Evolutionary conservation across 1,140 invertebrate genomes (phyloP).

Genomic region (Dolichoris vasculosae): DNA sequence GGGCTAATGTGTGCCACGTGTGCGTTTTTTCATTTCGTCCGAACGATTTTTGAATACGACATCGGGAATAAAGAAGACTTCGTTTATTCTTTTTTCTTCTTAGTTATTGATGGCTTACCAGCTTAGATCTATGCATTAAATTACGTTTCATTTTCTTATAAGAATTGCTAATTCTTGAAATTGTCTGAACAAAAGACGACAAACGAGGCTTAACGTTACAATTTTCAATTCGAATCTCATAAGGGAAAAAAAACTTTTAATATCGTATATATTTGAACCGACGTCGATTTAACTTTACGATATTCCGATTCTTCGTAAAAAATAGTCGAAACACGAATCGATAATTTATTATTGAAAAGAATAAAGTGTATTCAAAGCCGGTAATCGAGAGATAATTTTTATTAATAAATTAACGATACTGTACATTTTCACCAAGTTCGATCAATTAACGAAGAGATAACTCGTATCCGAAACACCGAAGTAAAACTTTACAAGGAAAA

Average conservation of each 20-base stretch:
- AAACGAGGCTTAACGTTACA: neutral
- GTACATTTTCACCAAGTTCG: neutral
- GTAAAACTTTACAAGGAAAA: neutral
- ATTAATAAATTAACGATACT: neutral
- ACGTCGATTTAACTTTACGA: neutral
- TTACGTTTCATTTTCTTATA: neutral
- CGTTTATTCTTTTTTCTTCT: neutral
- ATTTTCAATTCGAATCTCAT: neutral
- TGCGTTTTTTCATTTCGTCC: slow-evolving; percentile 6
- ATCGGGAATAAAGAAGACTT: neutral
- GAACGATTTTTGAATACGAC: slow-evolving; percentile 16
- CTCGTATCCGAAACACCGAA: neutral
- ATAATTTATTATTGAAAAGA: neutral
- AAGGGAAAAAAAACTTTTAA: neutral
- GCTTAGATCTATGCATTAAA: neutral
- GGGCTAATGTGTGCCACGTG: neutral
- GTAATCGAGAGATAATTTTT: neutral
- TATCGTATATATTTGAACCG: no score
- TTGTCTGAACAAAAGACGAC: neutral
- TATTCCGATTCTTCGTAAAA: neutral
- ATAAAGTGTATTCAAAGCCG: neutral
- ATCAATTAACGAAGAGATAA: neutral
- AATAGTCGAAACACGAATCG: neutral
- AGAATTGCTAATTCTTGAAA: neutral
- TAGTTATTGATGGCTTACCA: neutral